Percentiles rank a stretch among this genome's conserved stretches.
Evolutionary conservation across 2,797 vertebrate genomes (phyloP).

Genomic region (Zalophus californianus): DNA sequence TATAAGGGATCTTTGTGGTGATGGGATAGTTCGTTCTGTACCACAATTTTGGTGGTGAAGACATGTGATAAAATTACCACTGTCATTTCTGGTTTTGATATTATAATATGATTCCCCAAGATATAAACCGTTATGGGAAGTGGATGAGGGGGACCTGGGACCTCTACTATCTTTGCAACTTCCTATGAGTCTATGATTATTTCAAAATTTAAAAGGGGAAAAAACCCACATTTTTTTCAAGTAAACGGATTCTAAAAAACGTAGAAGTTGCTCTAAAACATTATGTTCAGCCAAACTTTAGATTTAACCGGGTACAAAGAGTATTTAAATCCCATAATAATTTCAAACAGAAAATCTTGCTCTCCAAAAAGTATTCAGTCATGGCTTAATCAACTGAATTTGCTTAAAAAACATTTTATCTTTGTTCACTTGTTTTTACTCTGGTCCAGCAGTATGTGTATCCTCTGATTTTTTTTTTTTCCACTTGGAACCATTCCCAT

Average conservation of each 20-base stretch:
- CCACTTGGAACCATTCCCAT: not conserved
- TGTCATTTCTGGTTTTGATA: conserved; percentile 16
- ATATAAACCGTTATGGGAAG: not conserved
- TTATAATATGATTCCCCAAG: not conserved
- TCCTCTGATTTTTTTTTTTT: not conserved
- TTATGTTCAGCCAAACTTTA: not conserved
- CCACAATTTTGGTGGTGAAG: not conserved
- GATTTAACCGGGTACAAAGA: not conserved
- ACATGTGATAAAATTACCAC: conserved; percentile 7
- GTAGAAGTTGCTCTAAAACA: conserved; percentile 2
- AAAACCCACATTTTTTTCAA: not conserved
- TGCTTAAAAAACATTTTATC: not conserved
- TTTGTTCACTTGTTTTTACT: not conserved
- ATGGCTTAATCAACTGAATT: conserved; percentile 4
- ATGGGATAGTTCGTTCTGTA: not conserved
- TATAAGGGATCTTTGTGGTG: not conserved
- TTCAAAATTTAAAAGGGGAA: not conserved
- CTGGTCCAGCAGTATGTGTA: not conserved
- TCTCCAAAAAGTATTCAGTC: not conserved
- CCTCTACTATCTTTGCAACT: not conserved
- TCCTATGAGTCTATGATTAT: not conserved
- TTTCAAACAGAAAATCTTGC: conserved; percentile 1
- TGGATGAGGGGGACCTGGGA: not conserved
- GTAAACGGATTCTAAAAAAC: not conserved
- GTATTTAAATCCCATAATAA: conserved; percentile 1